Percentiles rank a stretch among this genome's conserved stretches.
phyloP scores from a whole-genome alignment of 1,140 invertebrate genomes.

The Drosophila kohkoa region DNA sequence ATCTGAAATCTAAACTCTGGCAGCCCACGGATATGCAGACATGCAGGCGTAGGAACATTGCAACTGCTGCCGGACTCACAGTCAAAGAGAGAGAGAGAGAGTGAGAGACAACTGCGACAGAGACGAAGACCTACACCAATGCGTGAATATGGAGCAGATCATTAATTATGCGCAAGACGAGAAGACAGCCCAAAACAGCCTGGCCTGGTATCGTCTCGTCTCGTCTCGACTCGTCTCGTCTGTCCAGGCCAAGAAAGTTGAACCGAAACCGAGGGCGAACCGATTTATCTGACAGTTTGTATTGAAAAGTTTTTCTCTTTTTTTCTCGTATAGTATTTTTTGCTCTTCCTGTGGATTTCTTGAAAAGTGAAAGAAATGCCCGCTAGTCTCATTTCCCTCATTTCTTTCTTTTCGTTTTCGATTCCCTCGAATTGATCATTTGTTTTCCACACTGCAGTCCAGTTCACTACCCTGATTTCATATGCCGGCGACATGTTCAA shows the following conservation, averaged over 20 bases:
- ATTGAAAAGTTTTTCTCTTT: constrained; percentile 70
- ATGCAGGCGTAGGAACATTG: constrained; percentile 39
- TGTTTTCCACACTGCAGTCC: constrained; percentile 39
- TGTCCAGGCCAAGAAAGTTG: constrained; percentile 43
- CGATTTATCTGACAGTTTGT: constrained; percentile 79
- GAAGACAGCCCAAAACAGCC: constrained; percentile 24
- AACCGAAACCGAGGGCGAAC: constrained; percentile 49
- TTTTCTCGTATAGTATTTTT: constrained; percentile 30
- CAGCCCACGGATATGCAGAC: constrained; percentile 72
- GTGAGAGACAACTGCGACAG: background rate
- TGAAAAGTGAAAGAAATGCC: constrained; percentile 66
- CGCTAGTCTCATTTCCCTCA: constrained; percentile 15
- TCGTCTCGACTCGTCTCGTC: background rate
- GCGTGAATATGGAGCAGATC: constrained; percentile 83
- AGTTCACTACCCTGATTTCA: background rate
- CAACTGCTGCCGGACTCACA: constrained; percentile 26
- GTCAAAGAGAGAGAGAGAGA: background rate
- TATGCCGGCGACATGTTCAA: constrained; percentile 53
- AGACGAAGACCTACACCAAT: constrained; percentile 78
- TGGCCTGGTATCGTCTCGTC: background rate
- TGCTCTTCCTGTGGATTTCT: constrained; percentile 80
- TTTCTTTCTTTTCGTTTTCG: constrained; percentile 43
- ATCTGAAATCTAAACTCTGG: constrained; percentile 49
- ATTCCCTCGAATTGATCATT: constrained; percentile 72
- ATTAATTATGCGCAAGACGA: constrained; percentile 78